Evolutionary conservation across 2,888 invertebrate genomes (phyloP).

Genomic region (Psococerastis gibbosa): DNA sequence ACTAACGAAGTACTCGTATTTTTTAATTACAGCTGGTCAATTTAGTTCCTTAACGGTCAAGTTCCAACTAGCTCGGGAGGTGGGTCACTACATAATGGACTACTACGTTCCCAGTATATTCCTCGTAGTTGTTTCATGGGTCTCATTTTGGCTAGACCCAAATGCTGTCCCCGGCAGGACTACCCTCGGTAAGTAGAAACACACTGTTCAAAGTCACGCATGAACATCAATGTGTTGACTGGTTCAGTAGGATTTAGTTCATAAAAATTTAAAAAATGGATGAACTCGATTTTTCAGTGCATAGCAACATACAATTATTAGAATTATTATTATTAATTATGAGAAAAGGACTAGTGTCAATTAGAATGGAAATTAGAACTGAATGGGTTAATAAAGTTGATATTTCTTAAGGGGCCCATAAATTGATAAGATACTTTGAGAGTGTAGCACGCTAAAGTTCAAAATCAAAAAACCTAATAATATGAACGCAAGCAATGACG

Average conservation of each 20-base stretch:
- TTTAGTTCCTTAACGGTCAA: constrained; percentile 63
- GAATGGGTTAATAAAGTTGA: too few species aligned
- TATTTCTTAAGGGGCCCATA: too few species aligned
- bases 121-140: constrained; percentile 73
- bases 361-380: too few species aligned
- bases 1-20: too few species aligned
- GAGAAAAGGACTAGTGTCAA: too few species aligned
- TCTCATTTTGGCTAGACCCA: constrained; percentile 75
- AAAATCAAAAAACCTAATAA: too few species aligned
- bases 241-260: not conserved
- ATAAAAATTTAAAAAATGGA: constrained; percentile 4
- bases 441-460: too few species aligned
- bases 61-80: constrained; percentile 59
- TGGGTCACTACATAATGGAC: constrained; percentile 74
- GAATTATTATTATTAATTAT: too few species aligned
- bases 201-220: not conserved
- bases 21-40: constrained; percentile 47
- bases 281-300: too few species aligned
- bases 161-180: constrained; percentile 70
- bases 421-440: too few species aligned
- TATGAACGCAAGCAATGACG: too few species aligned
- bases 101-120: constrained; percentile 76
- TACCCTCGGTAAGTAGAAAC: constrained; percentile 39
- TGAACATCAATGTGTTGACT: not conserved
- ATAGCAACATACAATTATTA: too few species aligned